Percentiles rank a stretch among this genome's conserved stretches.
Conservation (phyloP, 1,140 invertebrate species). For the Ridgeia piscesae region DNA sequence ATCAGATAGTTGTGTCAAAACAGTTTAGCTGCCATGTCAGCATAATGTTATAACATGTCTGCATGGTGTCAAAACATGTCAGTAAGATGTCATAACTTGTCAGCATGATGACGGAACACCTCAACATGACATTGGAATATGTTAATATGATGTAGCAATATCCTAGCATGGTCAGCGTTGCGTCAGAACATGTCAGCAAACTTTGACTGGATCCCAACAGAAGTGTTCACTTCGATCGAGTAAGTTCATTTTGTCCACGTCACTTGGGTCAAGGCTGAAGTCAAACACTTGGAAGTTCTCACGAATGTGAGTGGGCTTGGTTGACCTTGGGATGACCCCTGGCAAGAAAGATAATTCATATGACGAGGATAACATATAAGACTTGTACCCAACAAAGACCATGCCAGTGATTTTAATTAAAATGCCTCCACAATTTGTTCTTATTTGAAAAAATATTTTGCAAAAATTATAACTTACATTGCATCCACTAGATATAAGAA, state of each 20-base stretch:
- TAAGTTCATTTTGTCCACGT: constrained; percentile 64
- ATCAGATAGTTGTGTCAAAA: too few species aligned
- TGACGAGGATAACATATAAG: constrained; percentile 17
- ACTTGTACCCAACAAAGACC: too few species aligned
- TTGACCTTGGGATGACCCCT: constrained; percentile 75
- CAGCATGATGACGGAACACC: too few species aligned
- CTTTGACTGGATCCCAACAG: constrained; percentile 69
- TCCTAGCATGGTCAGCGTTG: not conserved
- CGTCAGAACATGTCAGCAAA: not conserved
- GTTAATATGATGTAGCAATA: constrained; percentile 18
- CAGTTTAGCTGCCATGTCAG: not conserved
- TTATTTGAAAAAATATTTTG: too few species aligned
- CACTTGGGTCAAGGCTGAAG: constrained; percentile 64
- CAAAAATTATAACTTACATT: too few species aligned
- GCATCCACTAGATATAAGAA: too few species aligned
- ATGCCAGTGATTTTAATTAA: too few species aligned
- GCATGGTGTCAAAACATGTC: not conserved
- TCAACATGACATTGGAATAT: not conserved
- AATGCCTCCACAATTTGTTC: too few species aligned
- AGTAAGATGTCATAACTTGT: not conserved
- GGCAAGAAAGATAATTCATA: constrained; percentile 37
- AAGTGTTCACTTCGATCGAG: constrained; percentile 66
- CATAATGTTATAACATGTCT: not conserved
- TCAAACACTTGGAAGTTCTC: constrained; percentile 69
- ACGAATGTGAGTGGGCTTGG: constrained; percentile 64